Conservation (phyloP, 2,797 vertebrate genomes). For the Danio jaintianensis region DNA sequence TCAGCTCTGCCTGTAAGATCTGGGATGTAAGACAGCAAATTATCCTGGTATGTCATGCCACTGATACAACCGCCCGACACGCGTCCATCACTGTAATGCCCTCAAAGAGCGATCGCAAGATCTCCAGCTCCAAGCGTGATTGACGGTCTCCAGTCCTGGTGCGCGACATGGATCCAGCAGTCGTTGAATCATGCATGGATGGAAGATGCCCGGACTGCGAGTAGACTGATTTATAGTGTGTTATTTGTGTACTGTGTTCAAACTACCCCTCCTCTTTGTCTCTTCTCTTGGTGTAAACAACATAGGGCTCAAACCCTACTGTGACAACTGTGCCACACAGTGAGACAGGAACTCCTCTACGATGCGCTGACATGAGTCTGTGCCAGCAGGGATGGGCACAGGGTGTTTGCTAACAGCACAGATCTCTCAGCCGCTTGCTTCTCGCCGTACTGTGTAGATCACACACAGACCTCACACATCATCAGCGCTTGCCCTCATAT, state of each 20-base stretch:
- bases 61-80: conserved; percentile 67
- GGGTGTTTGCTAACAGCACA: conserved; percentile 1
- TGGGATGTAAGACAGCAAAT: conserved; percentile 63
- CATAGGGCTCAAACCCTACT: conserved; percentile 51
- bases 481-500: conserved; percentile 42
- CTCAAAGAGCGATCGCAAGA: conserved; percentile 52
- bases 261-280: conserved; percentile 45
- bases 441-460: conserved; percentile 35
- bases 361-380: conserved; percentile 27
- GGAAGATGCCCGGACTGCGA: conserved; percentile 44
- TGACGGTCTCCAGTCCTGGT: conserved; percentile 60
- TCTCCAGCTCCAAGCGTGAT: conserved; percentile 64
- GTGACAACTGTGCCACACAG: conserved; percentile 55
- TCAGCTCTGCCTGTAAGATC: conserved; percentile 57
- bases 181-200: conserved; percentile 35
- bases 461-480: conserved; percentile 46
- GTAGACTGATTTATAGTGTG: conserved; percentile 48
- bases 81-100: conserved; percentile 66
- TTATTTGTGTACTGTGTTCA: conserved; percentile 58
- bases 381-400: conserved; percentile 38
- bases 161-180: conserved; percentile 2
- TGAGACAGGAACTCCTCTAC: conserved; percentile 42
- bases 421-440: conserved; percentile 11
- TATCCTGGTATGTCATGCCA: conserved; percentile 65
- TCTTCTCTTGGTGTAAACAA: conserved; percentile 42